Evolutionary conservation across 2,888 invertebrate genomes (phyloP), one percentile per base, ranked within the genome.

Genomic region (Plagiodera versicolora): DNA sequence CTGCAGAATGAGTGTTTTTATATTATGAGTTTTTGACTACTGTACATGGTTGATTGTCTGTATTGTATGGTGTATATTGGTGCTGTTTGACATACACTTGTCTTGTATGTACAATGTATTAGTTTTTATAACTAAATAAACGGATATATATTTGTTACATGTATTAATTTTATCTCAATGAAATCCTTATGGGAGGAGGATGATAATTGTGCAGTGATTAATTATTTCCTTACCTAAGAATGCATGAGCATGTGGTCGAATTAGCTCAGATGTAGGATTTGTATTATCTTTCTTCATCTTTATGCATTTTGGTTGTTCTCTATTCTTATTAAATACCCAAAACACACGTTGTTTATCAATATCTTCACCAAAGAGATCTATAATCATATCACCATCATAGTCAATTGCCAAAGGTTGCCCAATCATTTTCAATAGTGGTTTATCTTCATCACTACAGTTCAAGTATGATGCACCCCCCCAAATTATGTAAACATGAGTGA

Each of bases 311-410:
- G 81, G 80, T 57, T 70, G 59, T 20, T 76, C 79, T 70, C 89
- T 79, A 45, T 82, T 81, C 10, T 83, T 82, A 71, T 87, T 83
- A 76, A 94, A 94, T 60, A 92, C 78, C 92, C 92, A 94, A 80
- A 90, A 92, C 2, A 83, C 85, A 67, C 91, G 83, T 47, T 81
- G 76, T 0, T 80, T 76, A 6, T 84, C 65, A 5, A 76, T 71
- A 75, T 89, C 86, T 55, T 90, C 81, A 0, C 94, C 95, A 81
- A 95, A 92, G 39, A 97, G 81, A 82, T 97, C 97, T 63, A 95
- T 87, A 53, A 93, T 91, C 94, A 95, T 95, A 75, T 97, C 94
- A 60, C 89, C 88, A 81, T 97, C 91, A 72, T 89, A 93, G 79
- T 97, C 96, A 67, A 93, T 82, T 0, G 90, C 89, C 56, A 94